Conservation (phyloP, 2,113 vertebrate genomes). For the Callipepla squamata region DNA sequence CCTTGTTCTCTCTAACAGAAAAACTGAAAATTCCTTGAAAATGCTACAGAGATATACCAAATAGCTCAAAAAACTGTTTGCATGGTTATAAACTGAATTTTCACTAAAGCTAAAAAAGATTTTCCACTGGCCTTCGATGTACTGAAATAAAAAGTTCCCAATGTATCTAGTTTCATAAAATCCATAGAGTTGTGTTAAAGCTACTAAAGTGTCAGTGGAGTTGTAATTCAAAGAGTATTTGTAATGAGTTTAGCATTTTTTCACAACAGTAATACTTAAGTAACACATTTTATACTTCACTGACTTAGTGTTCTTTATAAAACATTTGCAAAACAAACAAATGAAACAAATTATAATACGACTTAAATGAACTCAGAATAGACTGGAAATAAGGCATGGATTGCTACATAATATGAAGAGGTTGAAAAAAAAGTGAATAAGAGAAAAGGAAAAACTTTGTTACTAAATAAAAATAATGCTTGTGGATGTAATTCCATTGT, state of each 20-base stretch:
- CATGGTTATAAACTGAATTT: neutral
- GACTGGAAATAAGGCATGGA: neutral
- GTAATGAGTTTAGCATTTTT: neutral
- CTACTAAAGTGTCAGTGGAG: neutral
- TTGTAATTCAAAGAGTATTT: neutral
- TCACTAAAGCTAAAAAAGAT: neutral
- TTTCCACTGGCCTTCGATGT: neutral
- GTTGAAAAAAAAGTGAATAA: neutral
- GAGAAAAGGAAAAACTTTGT: neutral
- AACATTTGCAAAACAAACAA: neutral
- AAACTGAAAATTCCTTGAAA: neutral
- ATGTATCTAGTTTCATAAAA: neutral
- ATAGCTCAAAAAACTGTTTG: neutral
- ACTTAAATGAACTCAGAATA: neutral
- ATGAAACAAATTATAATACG: neutral
- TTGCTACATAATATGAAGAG: neutral
- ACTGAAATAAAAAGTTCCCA: neutral
- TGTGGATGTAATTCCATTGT: neutral
- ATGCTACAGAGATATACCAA: neutral
- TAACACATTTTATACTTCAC: neutral
- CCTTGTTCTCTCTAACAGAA: neutral
- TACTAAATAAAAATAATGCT: neutral
- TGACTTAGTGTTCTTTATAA: neutral
- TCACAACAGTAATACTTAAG: neutral
- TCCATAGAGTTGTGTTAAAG: neutral